Base-by-base conservation (phyloP, 2,888 invertebrate genomes). In the Willowsia nigromaculata region DNA sequence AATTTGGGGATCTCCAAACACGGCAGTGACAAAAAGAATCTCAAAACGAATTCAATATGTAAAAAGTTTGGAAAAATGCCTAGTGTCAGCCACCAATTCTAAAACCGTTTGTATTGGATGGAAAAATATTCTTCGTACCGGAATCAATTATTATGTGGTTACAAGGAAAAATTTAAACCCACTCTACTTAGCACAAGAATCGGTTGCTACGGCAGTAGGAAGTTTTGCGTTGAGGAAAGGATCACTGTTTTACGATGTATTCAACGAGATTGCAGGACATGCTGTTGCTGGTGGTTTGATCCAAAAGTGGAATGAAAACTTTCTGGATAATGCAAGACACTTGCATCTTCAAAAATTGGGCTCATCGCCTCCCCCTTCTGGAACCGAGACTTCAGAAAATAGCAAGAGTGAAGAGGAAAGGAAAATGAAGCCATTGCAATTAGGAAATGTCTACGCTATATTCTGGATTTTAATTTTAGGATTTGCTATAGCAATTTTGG, bases 281-380 rank as follows among this genome's bases (percentile, higher is more conserved):
- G 15, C 30, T 11, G 18, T 53, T 4, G 18, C 59, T 50, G 83
- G 33, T n/a, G 50, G 53, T 1, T 59, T 83, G 22, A 71, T 83
- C 40, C 37, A 53, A 0, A 71, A 53, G 22, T 83, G 83, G 83
- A 68, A 33, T 22, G 83, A 83, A 13, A 15, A 65, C 5, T 65
- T 9, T 33, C 27, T 65, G 5, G 9, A n/a, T 2, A 13, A 2
- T 15, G 33, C 65, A 33, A 65, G 30, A 15, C 27, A n/a, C 15
- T 4, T 3, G 5, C 5, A 18, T 18, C 5, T 15, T 22, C 59
- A 22, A 22, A 30, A 15, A 33, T 30, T 22, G 1, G 11, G 6
- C 6, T 9, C 50, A 1, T 22, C 18, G 22, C 7, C 5, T 3
- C 4, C 18, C 1, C 1, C 18, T 4, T 22, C 18, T 4, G 13